A percentile compares a stretch with the other conserved stretches of the same genome.
These are phyloP conservation scores for Phthorimaea operculella DNA, from an alignment of 1,140 invertebrate genomes.

Conservation along the genomic window DNA sequence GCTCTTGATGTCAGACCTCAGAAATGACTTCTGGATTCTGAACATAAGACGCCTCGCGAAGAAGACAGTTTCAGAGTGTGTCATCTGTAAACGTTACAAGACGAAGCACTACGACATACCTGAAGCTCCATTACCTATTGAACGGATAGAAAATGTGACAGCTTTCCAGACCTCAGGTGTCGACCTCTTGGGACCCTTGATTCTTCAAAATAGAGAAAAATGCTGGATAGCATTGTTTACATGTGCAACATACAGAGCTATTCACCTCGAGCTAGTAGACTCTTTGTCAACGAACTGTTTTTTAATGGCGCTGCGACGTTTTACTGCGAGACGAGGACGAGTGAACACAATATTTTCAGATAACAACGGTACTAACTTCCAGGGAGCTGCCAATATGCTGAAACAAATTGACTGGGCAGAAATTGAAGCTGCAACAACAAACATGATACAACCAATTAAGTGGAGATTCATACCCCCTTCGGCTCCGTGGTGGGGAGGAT, in stretches of 20 bases:
- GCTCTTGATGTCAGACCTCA: background rate
- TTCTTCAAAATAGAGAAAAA: slow-evolving; percentile 26
- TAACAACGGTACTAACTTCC: slow-evolving; percentile 53
- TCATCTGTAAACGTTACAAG: slow-evolving; percentile 7
- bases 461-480: slow-evolving; percentile 55
- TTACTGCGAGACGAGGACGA: slow-evolving; percentile 36
- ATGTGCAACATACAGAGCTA: slow-evolving; percentile 36
- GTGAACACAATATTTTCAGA: slow-evolving; percentile 46
- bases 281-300: slow-evolving; percentile 31
- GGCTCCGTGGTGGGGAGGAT: slow-evolving; percentile 40
- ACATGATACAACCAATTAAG: slow-evolving; percentile 20
- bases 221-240: slow-evolving; percentile 19
- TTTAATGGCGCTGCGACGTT: slow-evolving; percentile 31
- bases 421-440: background rate
- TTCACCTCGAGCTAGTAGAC: slow-evolving; percentile 42
- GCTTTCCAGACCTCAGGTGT: slow-evolving; percentile 5
- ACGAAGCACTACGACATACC: background rate
- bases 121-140: background rate
- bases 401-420: slow-evolving; percentile 1
- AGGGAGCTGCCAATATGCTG: slow-evolving; percentile 12
- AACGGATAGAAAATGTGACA: background rate
- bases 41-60: background rate
- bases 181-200: slow-evolving; percentile 36
- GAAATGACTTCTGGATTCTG: slow-evolving; percentile 7
- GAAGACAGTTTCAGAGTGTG: background rate